Percentiles rank a stretch among this genome's conserved stretches.
Evolutionary conservation across 2,113 vertebrate species (phyloP).

Genomic region (Myanophis thanlyinensis): DNA sequence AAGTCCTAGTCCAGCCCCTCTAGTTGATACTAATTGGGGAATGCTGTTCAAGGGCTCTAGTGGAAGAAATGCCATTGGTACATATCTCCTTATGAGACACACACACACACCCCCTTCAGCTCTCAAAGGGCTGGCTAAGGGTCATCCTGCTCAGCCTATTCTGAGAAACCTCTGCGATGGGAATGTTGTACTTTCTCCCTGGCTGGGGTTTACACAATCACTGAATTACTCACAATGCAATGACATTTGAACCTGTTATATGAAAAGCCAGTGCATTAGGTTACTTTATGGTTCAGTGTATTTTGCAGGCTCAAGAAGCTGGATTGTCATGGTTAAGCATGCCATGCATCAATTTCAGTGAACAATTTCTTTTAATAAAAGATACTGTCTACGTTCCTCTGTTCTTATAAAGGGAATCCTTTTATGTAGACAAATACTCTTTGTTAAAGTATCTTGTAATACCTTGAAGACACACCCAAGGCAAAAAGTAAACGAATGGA

Average conservation of each 20-base stretch:
- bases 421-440: neutral
- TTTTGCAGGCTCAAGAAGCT: neutral
- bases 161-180: neutral
- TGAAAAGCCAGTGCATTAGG: neutral
- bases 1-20: neutral
- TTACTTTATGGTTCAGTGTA: neutral
- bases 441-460: neutral
- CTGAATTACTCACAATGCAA: neutral
- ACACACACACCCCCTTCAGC: no score
- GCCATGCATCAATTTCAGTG: neutral
- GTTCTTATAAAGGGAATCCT: neutral
- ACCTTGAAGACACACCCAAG: neutral
- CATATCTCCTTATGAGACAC: no score
- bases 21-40: neutral
- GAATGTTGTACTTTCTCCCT: neutral
- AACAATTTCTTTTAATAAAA: neutral
- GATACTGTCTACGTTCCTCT: neutral
- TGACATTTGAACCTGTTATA: neutral
- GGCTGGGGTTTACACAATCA: neutral
- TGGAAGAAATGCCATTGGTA: neutral
- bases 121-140: neutral
- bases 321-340: neutral
- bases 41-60: neutral
- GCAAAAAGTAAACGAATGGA: neutral
- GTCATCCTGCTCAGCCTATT: neutral